phyloP scores from a whole-genome alignment of 2,797 vertebrate genomes.

The Meriones psammophilus region DNA sequence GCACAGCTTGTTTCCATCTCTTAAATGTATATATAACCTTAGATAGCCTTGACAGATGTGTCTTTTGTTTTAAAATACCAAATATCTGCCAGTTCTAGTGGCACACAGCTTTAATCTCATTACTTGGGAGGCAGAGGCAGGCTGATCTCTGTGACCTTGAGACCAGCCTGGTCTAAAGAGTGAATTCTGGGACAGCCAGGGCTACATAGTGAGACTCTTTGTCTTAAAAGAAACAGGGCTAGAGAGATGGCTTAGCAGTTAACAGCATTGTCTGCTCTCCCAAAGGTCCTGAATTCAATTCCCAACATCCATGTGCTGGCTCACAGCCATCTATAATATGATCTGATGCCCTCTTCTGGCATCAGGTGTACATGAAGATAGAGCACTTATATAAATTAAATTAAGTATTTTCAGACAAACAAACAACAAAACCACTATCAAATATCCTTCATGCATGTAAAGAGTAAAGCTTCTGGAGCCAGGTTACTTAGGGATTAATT shows the following conservation, averaged over 20 bases:
- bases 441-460: neutral
- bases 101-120: neutral
- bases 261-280: too few relatives aligned
- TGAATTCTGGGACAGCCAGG: neutral
- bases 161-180: neutral
- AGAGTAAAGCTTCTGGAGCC: neutral
- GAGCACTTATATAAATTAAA: too few relatives aligned
- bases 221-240: neutral
- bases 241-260: too few relatives aligned
- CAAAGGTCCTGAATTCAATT: too few relatives aligned
- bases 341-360: too few relatives aligned
- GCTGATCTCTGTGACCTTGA: neutral
- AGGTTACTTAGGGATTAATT: conserved; percentile 39
- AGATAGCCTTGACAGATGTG: conserved; percentile 27
- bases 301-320: too few relatives aligned
- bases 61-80: conserved; percentile 60
- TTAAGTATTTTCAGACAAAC: too few relatives aligned
- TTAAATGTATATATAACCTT: conserved; percentile 45
- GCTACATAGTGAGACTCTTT: neutral
- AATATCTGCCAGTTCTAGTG: neutral
- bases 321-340: too few relatives aligned
- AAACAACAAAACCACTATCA: neutral
- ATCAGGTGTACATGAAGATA: too few relatives aligned
- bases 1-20: neutral
- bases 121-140: neutral